Conservation (phyloP, 1,140 invertebrate species). For the Cepaea nemoralis region DNA sequence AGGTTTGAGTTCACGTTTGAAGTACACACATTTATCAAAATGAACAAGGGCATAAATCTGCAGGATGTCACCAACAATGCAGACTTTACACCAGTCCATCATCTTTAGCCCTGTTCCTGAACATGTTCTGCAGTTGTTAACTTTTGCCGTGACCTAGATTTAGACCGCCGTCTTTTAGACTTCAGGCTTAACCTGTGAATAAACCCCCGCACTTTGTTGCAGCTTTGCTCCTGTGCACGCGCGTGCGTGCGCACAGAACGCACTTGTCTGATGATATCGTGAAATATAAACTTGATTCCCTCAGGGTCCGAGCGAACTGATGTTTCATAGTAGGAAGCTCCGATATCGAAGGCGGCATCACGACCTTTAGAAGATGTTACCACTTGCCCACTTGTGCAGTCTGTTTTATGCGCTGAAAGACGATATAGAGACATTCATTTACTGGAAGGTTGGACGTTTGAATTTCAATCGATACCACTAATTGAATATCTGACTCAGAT, state of each 20-base stretch:
- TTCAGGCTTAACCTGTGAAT: conserved; percentile 30
- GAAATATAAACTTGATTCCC: conserved; percentile 26
- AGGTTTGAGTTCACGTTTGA: too few relatives aligned
- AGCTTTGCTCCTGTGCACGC: conserved; percentile 17
- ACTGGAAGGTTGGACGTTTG: too few relatives aligned
- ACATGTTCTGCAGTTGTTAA: conserved; percentile 1
- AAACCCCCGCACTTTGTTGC: conserved; percentile 21
- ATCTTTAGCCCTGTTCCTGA: not conserved
- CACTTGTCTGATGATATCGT: conserved; percentile 38
- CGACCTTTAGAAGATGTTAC: conserved; percentile 19
- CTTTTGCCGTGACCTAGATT: conserved; percentile 15
- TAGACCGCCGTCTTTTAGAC: conserved; percentile 3
- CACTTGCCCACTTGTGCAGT: not conserved
- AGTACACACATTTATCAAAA: too few relatives aligned
- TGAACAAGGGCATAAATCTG: too few relatives aligned
- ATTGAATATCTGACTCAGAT: too few relatives aligned
- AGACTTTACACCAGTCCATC: too few relatives aligned
- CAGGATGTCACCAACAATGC: too few relatives aligned
- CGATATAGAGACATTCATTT: too few relatives aligned
- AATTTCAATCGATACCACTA: too few relatives aligned
- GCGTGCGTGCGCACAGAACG: conserved; percentile 14
- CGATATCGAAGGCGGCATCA: conserved; percentile 32
- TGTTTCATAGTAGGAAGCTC: conserved; percentile 35
- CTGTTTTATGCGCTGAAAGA: not conserved
- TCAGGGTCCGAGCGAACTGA: conserved; percentile 2